Conservation (phyloP, 2,113 vertebrate species). For the Gymnobelideus leadbeateri region DNA sequence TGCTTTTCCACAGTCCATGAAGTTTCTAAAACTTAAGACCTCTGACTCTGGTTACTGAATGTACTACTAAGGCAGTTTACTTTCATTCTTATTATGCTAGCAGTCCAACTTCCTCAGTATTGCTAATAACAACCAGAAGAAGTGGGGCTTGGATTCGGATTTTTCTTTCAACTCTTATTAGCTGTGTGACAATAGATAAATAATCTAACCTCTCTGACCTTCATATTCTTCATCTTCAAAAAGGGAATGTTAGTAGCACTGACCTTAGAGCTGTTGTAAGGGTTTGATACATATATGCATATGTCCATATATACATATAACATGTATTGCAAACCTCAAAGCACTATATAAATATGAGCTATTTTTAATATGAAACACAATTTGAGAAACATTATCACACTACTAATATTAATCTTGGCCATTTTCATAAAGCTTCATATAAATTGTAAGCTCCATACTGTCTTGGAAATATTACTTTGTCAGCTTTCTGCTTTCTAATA, state of each 20-base stretch:
- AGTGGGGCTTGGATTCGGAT: neutral
- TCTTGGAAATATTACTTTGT: neutral
- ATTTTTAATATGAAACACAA: neutral
- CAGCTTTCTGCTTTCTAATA: neutral
- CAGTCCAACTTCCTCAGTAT: no score
- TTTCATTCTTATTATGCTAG: neutral
- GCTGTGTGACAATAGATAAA: neutral
- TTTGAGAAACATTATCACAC: neutral
- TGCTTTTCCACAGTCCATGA: neutral
- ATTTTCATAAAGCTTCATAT: neutral
- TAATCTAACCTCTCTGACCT: neutral
- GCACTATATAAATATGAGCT: neutral
- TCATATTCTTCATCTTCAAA: neutral
- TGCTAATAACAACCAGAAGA: neutral
- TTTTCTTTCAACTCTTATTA: neutral
- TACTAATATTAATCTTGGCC: neutral
- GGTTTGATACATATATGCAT: neutral
- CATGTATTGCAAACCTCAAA: no score
- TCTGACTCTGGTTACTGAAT: neutral
- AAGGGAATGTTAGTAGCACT: neutral
- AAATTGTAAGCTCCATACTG: neutral
- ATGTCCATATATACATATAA: neutral
- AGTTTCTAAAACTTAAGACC: neutral
- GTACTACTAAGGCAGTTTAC: neutral
- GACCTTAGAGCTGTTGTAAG: neutral